Evolutionary conservation across 1,140 invertebrate species (phyloP), one percentile per base, ranked within the genome.

Genomic region (Pinna nobilis): DNA sequence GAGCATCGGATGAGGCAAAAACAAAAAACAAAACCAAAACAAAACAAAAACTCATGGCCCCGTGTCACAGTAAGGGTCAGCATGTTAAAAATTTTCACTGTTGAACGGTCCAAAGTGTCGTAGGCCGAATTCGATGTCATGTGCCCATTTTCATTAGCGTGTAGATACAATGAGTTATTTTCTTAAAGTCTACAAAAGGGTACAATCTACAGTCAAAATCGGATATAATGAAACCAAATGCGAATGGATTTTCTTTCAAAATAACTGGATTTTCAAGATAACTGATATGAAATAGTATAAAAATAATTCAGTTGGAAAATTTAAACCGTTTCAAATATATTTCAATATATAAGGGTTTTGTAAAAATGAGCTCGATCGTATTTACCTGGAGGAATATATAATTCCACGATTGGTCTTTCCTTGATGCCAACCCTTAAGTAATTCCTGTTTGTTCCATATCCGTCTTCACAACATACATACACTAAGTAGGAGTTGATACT

Each of bases 391-490:
- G 59, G 59, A 11, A 11, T 63, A 23, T 63, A 63, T 7, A 15
- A 28, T 28, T 47, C 37, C 25, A 41, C 28, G 23, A 13, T 37
- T 44, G 25, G 39, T 7, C 39, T 37, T 37, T 63, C 35, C 25
- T 30, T 63, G 39, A 63, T 30, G 37, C 44, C 59, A 44, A 63
- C 39, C 39, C 44, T 39, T 13, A 63, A 28, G 6, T 41, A 25
- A 3, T 37, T 37, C 9, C 44, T 39, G n/a, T 30, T 37, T 0
- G 59, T 44, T 39, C 59, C 59, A 63, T 28, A 39, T 28, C 39
- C 59, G 25, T 63, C 59, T 37, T 63, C 59, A 63, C 59, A 63
- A 44, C 59, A 63, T 35, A 63, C 39, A 44, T 20, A 23, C 20
- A 63, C 28, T 37, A 41, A 15, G 59, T 63, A 63, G 6, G 59